Evolutionary conservation across 2,888 invertebrate genomes (phyloP).

Genomic region (Eristalis arbustorum): DNA sequence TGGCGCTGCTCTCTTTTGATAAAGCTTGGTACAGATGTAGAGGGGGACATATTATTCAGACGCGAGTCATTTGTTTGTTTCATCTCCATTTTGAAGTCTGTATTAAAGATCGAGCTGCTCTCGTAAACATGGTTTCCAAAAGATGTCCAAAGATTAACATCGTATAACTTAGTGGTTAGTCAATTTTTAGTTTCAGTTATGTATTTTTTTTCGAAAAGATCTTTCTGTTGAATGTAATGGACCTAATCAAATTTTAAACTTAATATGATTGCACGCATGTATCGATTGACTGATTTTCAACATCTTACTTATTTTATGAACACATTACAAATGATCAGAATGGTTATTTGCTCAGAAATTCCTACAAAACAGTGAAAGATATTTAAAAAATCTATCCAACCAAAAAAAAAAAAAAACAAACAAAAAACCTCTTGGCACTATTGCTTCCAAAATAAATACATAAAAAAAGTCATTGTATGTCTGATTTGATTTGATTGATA

Average conservation of each 20-base stretch:
- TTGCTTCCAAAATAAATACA: background rate
- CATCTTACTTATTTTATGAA: slow-evolving; percentile 17
- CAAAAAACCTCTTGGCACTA: slow-evolving; percentile 39
- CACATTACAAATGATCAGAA: slow-evolving; percentile 39
- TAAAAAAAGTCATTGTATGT: slow-evolving; percentile 9
- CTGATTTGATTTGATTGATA: slow-evolving; percentile 23
- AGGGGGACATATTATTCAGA: too few species aligned
- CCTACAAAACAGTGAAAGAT: slow-evolving; percentile 62
- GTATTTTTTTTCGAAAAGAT: background rate
- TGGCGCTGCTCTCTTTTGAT: too few species aligned
- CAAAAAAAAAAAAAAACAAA: slow-evolving; percentile 6
- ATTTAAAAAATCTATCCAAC: background rate
- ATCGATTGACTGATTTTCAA: slow-evolving; percentile 42
- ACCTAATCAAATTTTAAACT: slow-evolving; percentile 54
- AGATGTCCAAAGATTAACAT: too few species aligned
- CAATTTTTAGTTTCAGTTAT: background rate
- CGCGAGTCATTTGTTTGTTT: too few species aligned
- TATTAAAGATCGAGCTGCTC: too few species aligned
- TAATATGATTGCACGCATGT: slow-evolving; percentile 46
- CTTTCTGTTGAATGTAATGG: slow-evolving; percentile 52
- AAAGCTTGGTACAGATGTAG: too few species aligned
- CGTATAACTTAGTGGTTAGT: too few species aligned
- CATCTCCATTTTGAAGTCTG: too few species aligned
- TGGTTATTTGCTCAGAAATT: slow-evolving; percentile 5
- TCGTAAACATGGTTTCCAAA: too few species aligned